Evolutionary conservation across 2,888 invertebrate species (phyloP), one percentile per base, ranked within the genome.

Genomic region (Chouioia cunea): DNA sequence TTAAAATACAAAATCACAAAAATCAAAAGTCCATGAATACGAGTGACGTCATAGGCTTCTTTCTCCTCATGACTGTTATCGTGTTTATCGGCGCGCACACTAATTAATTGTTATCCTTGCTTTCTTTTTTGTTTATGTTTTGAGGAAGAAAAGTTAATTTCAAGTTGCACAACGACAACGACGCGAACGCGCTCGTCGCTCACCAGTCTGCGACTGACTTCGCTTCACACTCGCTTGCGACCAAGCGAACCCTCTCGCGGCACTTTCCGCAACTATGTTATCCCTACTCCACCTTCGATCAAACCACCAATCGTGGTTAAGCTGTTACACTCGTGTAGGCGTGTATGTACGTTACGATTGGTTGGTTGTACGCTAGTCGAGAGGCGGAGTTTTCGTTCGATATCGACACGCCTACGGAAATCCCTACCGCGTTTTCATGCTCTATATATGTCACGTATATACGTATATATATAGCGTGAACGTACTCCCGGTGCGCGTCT

Each of bases 231-330:
- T 84, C 84, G 44, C 53, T 10, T 14, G 16, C 62, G 65, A 54
- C 59, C 66, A 50, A 4, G 62, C 14, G 67, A 50, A 27, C 83
- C 87, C 82, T 85, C 86, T 85, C 82, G 85, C 78, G 85, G 86
- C 86, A 76, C 87, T 86, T 85, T 86, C 82, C 87, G 87, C 87
- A 87, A 88, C 86, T 86, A 83, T 81, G n/a, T n/a, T 12, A 10
- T 10, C 36, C 36, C 36, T 10, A 36, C 36, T 36, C 36, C 36
- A 12, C 2, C n/a, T n/a, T 3, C 2, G 1, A 1, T 12, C 36
- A 10, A 10, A 36, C 36, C 10, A 36, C 36, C 36, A 36, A 36
- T 36, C 4, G 36, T 10, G 36, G 1, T 8, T 12, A 12, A 36
- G 27, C 36, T 10, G 36, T 36, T 36, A 10, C 36, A 36, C 2